Evolutionary conservation across 2,797 vertebrate genomes (phyloP), one percentile per base, ranked within the genome.

Genomic region (Lophius americanus): DNA sequence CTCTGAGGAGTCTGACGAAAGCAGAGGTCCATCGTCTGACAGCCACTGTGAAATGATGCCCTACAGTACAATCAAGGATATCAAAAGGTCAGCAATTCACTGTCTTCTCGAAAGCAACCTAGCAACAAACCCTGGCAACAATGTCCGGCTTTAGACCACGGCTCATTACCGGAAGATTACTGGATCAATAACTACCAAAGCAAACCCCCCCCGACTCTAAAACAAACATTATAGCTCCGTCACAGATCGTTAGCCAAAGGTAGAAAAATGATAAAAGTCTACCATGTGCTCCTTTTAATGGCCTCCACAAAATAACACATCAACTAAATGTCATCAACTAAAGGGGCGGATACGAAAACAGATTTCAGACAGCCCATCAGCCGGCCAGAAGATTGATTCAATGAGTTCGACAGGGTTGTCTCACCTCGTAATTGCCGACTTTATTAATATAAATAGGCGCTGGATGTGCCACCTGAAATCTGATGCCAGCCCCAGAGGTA

Each of bases 391-490:
- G 76, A 85, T 75, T 62, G 59, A 85, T 86, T 81, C 65, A 80
- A 83, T 88, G 66, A 79, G 73, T 61, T 57, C 58, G 70, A 68
- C 52, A 7, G 63, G 64, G 71, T 81, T 76, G 68, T 77, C 66
- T 75, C 82, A 76, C 75, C 64, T 52, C 52, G 64, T 58, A 66
- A 67, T 77, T 32, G 44, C 58, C 7, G 5, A 35, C 50, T 82
- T 85, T 82, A 82, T 86, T 85, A 71, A 84, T 85, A 78, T 85
- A 88, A 87, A 88, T 64, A 38, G 83, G 78, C 64, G 68, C 58
- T 46, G 60, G 12, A 72, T 38, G 53, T 66, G 62, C 73, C 74
- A 87, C 84, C 81, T 80, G 73, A 63, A 85, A 76, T 78, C 67
- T 39, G 39, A 76, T 64, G 43, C 61, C 69, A 67, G 67, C 73